A percentile compares a stretch with the other conserved stretches of the same genome.
phyloP scores from a whole-genome alignment of 1,140 invertebrate genomes.

The Coelopa frigida region DNA sequence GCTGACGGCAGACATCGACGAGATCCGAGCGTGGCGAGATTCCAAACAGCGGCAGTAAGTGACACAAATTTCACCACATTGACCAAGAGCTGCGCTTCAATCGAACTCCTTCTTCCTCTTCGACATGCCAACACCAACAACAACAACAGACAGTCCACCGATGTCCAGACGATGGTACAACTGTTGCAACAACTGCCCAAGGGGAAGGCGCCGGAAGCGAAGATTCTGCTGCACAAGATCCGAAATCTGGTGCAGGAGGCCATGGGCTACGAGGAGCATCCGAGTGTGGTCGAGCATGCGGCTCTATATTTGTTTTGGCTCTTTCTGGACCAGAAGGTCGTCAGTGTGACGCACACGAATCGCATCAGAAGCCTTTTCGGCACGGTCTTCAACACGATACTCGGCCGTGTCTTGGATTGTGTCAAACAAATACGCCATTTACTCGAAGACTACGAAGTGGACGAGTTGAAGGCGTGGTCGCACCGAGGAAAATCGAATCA shows the following conservation, averaged over 20 bases:
- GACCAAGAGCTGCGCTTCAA: background rate
- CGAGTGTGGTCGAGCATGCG: conserved; percentile 38
- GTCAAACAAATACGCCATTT: conserved; percentile 21
- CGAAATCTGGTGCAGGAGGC: conserved; percentile 36
- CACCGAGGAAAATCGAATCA: background rate
- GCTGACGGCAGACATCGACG: background rate
- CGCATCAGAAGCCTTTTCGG: conserved; percentile 31
- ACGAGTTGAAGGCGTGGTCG: conserved; percentile 25
- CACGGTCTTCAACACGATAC: conserved; percentile 32
- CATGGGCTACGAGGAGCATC: conserved; percentile 41
- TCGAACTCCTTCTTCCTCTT: background rate
- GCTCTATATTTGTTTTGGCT: conserved; percentile 35
- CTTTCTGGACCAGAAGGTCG: conserved; percentile 29
- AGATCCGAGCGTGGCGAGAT: conserved; percentile 1
- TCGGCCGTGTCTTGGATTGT: conserved; percentile 25
- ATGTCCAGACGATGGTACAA: conserved; percentile 28
- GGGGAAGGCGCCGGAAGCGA: conserved; percentile 24
- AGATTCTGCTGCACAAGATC: conserved; percentile 34
- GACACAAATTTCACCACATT: background rate
- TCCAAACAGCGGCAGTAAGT: conserved; percentile 6
- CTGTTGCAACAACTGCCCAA: conserved; percentile 26
- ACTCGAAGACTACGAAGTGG: conserved; percentile 27
- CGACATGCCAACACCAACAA: conserved; percentile 5
- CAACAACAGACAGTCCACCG: too few species aligned
- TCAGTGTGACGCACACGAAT: conserved; percentile 30